Conservation (phyloP, 2,888 invertebrate species). For the Eupithecia subumbrata region DNA sequence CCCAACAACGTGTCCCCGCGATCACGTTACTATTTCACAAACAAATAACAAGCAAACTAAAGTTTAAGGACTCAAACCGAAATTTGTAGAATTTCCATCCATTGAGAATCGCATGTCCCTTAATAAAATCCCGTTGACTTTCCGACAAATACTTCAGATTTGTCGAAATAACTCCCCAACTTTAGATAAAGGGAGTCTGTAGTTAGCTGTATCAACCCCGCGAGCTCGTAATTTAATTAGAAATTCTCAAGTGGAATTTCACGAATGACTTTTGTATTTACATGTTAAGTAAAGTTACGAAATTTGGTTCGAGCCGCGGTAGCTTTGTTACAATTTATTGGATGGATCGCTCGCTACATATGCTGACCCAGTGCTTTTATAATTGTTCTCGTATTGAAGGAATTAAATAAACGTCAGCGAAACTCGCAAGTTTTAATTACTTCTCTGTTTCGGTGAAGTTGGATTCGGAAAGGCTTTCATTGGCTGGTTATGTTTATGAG, state of each 20-base stretch:
- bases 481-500: slow-evolving; percentile 38
- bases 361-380: slow-evolving; percentile 56
- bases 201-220: slow-evolving; percentile 64
- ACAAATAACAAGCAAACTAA: slow-evolving; percentile 36
- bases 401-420: slow-evolving; percentile 60
- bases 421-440: slow-evolving; percentile 59
- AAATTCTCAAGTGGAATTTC: slow-evolving; percentile 72
- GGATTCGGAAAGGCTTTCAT: slow-evolving; percentile 49
- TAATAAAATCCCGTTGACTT: slow-evolving; percentile 60
- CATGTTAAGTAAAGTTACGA: slow-evolving; percentile 56
- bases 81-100: slow-evolving; percentile 56
- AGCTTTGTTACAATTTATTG: slow-evolving; percentile 58
- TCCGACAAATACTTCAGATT: slow-evolving; percentile 71
- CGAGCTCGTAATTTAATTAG: slow-evolving; percentile 72
- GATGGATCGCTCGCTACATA: slow-evolving; percentile 49
- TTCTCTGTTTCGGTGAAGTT: slow-evolving; percentile 49
- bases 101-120: slow-evolving; percentile 57
- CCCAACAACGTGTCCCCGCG: slow-evolving; percentile 2
- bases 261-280: slow-evolving; percentile 71
- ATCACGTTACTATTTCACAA: slow-evolving; percentile 36
- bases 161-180: slow-evolving; percentile 68
- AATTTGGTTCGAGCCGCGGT: slow-evolving; percentile 48
- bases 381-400: slow-evolving; percentile 54
- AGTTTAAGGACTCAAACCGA: slow-evolving; percentile 30
- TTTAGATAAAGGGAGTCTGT: slow-evolving; percentile 69